phyloP scores from a whole-genome alignment of 2,888 invertebrate species.

The Xestia c-nigrum region DNA sequence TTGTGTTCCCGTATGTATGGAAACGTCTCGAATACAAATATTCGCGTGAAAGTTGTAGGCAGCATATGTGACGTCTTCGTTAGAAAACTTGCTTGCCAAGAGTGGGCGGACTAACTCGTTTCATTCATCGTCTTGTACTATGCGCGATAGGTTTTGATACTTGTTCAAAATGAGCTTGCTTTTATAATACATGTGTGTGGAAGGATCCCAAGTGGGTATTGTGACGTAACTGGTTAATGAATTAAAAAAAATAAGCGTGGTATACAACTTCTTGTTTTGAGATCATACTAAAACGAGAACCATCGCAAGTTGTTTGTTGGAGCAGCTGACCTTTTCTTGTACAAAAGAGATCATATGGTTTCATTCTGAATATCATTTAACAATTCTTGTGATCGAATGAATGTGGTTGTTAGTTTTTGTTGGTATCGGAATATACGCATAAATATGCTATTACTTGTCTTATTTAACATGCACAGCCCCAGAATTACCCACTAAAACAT shows the following conservation, averaged over 20 bases:
- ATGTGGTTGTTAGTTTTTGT: background rate
- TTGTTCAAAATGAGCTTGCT: too few relatives aligned
- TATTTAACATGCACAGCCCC: background rate
- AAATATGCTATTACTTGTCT: background rate
- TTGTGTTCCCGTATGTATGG: conserved; percentile 56
- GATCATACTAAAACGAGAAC: background rate
- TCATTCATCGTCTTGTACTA: conserved; percentile 79
- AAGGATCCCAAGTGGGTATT: background rate
- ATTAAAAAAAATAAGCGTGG: too few relatives aligned
- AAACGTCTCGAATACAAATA: conserved; percentile 73
- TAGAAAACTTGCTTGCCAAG: conserved; percentile 82
- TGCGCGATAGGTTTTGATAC: conserved; percentile 70
- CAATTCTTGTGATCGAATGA: too few relatives aligned
- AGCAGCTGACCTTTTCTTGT: background rate
- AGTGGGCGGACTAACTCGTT: conserved; percentile 80
- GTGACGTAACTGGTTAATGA: too few relatives aligned
- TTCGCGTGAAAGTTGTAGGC: conserved; percentile 75
- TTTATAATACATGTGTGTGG: too few relatives aligned
- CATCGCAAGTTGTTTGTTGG: background rate
- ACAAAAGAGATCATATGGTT: background rate
- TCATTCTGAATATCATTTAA: too few relatives aligned
- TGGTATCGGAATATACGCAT: background rate
- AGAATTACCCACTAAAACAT: background rate
- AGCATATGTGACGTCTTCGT: conserved; percentile 80
- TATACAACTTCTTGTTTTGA: background rate